phyloP scores from a whole-genome alignment of 1,140 invertebrate species.

The Musca vetustissima region DNA sequence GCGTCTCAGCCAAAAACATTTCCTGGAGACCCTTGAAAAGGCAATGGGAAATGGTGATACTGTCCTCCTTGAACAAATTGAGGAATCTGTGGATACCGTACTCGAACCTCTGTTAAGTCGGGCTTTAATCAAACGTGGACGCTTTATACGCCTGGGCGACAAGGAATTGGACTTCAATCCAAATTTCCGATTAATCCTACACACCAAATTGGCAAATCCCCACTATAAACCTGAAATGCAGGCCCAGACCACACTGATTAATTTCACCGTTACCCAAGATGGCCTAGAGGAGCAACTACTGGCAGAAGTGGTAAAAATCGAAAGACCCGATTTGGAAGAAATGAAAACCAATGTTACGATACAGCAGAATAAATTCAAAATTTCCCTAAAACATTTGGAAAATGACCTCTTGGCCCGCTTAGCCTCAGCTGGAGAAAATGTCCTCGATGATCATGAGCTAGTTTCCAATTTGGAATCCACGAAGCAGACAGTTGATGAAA shows the following conservation, averaged over 20 bases:
- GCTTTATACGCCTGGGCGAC: slow-evolving; percentile 78
- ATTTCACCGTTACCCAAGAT: slow-evolving; percentile 92
- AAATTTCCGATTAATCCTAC: slow-evolving; percentile 83
- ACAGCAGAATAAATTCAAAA: slow-evolving; percentile 95
- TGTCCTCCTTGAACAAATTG: slow-evolving; percentile 88
- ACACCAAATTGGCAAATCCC: too few species aligned
- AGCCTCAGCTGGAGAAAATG: slow-evolving; percentile 86
- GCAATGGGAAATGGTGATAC: slow-evolving; percentile 75
- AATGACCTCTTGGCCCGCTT: slow-evolving; percentile 84
- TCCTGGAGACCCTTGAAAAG: slow-evolving; percentile 81
- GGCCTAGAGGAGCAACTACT: slow-evolving; percentile 93
- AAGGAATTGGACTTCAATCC: slow-evolving; percentile 88
- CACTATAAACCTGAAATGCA: too few species aligned
- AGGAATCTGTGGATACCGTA: slow-evolving; percentile 86
- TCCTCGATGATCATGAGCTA: slow-evolving; percentile 85
- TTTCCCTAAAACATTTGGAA: slow-evolving; percentile 86
- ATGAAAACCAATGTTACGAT: slow-evolving; percentile 78
- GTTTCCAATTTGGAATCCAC: slow-evolving; percentile 94
- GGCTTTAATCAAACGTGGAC: slow-evolving; percentile 84
- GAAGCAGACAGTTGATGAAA: slow-evolving; percentile 89
- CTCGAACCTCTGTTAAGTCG: slow-evolving; percentile 86
- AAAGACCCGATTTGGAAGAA: slow-evolving; percentile 88
- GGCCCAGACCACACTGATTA: too few species aligned
- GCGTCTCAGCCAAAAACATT: slow-evolving; percentile 78
- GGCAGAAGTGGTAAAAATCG: slow-evolving; percentile 91